Evolutionary conservation across 2,113 vertebrate species (phyloP).

Genomic region (Oncorhynchus mykiss): DNA sequence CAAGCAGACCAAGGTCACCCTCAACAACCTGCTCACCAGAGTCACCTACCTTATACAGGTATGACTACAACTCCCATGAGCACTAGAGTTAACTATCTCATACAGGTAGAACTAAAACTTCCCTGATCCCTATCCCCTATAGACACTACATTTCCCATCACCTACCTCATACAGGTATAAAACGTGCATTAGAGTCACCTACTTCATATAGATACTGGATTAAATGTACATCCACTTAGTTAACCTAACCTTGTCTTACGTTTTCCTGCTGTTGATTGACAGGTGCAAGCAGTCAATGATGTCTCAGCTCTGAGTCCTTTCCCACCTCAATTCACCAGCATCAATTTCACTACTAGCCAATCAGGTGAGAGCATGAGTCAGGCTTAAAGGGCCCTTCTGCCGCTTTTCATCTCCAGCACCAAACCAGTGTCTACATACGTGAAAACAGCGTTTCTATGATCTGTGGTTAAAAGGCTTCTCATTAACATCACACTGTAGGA

Average conservation of each 20-base stretch:
- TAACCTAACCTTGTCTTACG: slow-evolving; percentile 15
- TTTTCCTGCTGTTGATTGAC: slow-evolving; percentile 41
- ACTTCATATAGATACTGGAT: too few relatives aligned
- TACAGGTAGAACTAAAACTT: slow-evolving; percentile 74
- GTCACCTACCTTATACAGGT: slow-evolving; percentile 93
- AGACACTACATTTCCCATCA: not conserved
- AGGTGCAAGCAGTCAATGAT: slow-evolving; percentile 91
- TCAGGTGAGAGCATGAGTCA: slow-evolving; percentile 80
- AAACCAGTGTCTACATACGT: too few relatives aligned
- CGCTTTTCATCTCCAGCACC: too few relatives aligned
- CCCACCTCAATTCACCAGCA: slow-evolving; percentile 83
- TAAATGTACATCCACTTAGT: too few relatives aligned
- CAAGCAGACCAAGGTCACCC: slow-evolving; percentile 87
- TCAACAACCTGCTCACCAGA: slow-evolving; percentile 88
- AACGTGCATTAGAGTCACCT: too few relatives aligned
- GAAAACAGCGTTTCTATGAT: too few relatives aligned
- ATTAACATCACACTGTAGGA: too few relatives aligned
- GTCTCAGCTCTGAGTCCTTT: slow-evolving; percentile 90
- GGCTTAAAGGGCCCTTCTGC: too few relatives aligned
- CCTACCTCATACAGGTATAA: too few relatives aligned
- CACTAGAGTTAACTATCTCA: slow-evolving; percentile 88
- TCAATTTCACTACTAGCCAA: slow-evolving; percentile 95
- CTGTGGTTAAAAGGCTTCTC: too few relatives aligned
- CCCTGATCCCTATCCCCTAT: slow-evolving; percentile 26
- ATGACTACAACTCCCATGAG: slow-evolving; percentile 60